phyloP scores from a whole-genome alignment of 1,140 invertebrate genomes.

The Drosophila insularis region DNA sequence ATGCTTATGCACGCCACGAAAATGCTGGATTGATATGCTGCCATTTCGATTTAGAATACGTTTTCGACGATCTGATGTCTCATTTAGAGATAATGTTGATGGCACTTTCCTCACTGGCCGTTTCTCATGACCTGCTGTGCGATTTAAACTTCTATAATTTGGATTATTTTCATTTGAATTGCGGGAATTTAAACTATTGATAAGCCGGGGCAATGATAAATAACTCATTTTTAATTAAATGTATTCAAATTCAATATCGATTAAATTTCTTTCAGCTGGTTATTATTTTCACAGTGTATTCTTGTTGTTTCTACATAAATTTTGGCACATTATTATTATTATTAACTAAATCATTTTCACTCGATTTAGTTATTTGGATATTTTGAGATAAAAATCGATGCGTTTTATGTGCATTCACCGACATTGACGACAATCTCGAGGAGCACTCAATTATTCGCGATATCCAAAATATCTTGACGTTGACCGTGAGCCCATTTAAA shows the following conservation, averaged over 20 bases:
- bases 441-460: slow-evolving; percentile 39
- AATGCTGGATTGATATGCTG: slow-evolving; percentile 82
- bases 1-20: slow-evolving; percentile 90
- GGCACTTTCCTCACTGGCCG: slow-evolving; percentile 35
- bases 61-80: slow-evolving; percentile 53
- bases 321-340: slow-evolving; percentile 1
- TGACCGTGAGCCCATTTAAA: slow-evolving; percentile 72
- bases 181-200: slow-evolving; percentile 37
- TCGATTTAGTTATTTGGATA: neutral
- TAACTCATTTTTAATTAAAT: slow-evolving; percentile 71
- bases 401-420: slow-evolving; percentile 23
- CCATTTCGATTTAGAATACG: slow-evolving; percentile 76
- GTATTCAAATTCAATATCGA: neutral
- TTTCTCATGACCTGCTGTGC: slow-evolving; percentile 45
- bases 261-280: slow-evolving; percentile 1
- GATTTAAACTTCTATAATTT: slow-evolving; percentile 66
- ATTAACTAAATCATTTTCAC: neutral
- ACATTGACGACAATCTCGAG: slow-evolving; percentile 38
- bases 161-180: slow-evolving; percentile 47
- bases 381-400: neutral
- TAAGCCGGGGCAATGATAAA: slow-evolving; percentile 62
- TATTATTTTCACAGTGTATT: neutral
- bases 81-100: slow-evolving; percentile 64
- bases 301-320: neutral
- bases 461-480: slow-evolving; percentile 59